A percentile compares a stretch with the other conserved stretches of the same genome.
These are phyloP conservation scores for Clarias magur DNA, from an alignment of 2,113 vertebrate species.

Conservation along the genomic window DNA sequence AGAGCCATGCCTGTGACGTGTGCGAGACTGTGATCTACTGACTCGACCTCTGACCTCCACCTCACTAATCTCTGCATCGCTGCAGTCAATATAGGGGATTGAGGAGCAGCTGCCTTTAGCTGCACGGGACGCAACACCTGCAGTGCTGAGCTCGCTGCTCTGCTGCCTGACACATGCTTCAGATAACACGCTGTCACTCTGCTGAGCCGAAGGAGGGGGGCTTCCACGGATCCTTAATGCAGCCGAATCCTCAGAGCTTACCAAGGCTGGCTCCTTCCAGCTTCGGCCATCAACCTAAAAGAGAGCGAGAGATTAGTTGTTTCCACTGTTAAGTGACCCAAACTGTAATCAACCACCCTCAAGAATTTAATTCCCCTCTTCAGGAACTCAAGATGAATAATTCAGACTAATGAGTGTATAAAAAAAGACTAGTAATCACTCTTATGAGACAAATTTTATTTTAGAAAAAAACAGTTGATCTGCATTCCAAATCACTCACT, in stretches of 20 bases:
- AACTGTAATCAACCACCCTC: background rate
- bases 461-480: background rate
- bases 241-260: constrained; percentile 71
- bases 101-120: constrained; percentile 82
- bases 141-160: constrained; percentile 78
- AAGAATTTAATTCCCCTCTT: background rate
- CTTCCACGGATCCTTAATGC: constrained; percentile 68
- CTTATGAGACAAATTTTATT: background rate
- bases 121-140: constrained; percentile 91
- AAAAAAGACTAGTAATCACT: background rate
- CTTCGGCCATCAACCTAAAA: constrained; percentile 74
- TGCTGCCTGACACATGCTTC: constrained; percentile 66
- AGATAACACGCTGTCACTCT: constrained; percentile 63
- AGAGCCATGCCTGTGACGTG: constrained; percentile 78
- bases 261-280: constrained; percentile 72
- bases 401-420: background rate
- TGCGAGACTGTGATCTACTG: constrained; percentile 77
- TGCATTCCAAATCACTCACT: background rate
- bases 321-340: background rate
- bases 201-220: constrained; percentile 76
- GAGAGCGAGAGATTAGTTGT: background rate
- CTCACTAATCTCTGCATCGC: constrained; percentile 83
- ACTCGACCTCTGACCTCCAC: constrained; percentile 77
- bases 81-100: constrained; percentile 87
- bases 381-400: background rate